Percentiles rank a stretch among this genome's conserved stretches.
Evolutionary conservation across 2,888 invertebrate genomes (phyloP).

Genomic region (Drosophila maculinotata): DNA sequence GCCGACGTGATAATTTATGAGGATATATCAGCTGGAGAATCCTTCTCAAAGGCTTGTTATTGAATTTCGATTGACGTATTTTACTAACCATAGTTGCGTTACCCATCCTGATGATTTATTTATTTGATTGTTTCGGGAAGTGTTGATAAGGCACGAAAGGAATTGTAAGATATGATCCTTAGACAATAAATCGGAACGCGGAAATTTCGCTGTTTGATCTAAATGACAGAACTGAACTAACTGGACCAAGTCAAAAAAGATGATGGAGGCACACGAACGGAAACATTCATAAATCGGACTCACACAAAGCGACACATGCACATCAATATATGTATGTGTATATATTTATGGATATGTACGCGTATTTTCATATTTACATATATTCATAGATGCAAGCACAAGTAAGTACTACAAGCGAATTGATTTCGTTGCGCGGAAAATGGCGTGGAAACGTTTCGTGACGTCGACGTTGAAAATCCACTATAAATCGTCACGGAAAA

Average conservation of each 20-base stretch:
- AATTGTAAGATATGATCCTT: slow-evolving; percentile 20
- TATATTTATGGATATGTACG: slow-evolving; percentile 15
- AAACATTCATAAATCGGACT: slow-evolving; percentile 59
- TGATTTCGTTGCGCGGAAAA: slow-evolving; percentile 46
- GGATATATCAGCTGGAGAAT: no score
- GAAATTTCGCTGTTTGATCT: slow-evolving; percentile 74
- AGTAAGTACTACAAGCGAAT: slow-evolving; percentile 48
- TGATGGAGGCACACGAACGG: slow-evolving; percentile 73
- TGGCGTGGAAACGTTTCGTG: slow-evolving; percentile 59
- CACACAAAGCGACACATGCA: slow-evolving; percentile 51
- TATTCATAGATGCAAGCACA: slow-evolving; percentile 15
- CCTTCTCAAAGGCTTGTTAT: neutral
- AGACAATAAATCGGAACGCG: slow-evolving; percentile 38
- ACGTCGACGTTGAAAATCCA: slow-evolving; percentile 75
- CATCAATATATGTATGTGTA: slow-evolving; percentile 22
- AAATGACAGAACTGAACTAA: slow-evolving; percentile 82
- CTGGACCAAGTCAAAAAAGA: slow-evolving; percentile 76
- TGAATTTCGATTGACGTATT: neutral
- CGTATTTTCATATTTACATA: slow-evolving; percentile 2
- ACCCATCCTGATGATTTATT: slow-evolving; percentile 53
- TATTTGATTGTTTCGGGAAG: neutral
- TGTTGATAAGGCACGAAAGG: neutral
- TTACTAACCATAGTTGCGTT: slow-evolving; percentile 72
- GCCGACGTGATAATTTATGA: no score
- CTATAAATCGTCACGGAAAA: slow-evolving; percentile 73